Base-by-base conservation (phyloP, 2,113 vertebrate genomes). In the Malurus cyaneus region DNA sequence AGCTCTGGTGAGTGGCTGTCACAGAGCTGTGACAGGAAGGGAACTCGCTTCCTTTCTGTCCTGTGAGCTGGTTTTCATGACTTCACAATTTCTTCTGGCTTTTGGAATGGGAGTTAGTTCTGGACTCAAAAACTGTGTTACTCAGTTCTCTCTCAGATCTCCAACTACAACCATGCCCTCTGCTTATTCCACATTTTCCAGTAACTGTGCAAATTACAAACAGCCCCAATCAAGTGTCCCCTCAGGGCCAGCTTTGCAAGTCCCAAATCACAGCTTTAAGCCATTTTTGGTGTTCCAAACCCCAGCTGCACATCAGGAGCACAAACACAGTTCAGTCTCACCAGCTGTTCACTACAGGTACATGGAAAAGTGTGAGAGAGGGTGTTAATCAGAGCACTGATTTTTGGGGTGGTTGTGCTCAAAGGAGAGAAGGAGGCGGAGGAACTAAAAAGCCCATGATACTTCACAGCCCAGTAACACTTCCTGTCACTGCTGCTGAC, bases 121-220 rank as follows among this genome's bases (percentile, higher is more conserved):
- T 54, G 86, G 49, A 66, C 47, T 36, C 20, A 0, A 3, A 24
- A 56, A 67, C 44, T 42, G 8, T 36, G n/a, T 56, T 64, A 25
- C 2, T 80, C 47, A 15, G 12, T 24, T 24, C 23, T 34, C 54
- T 49, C 14, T n/a, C n/a, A 66, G 34, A 18, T 41, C 36, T 85
- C 36, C 25, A 13, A 34, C 31, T 34, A 61, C 31, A 62, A 9
- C 12, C 24, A 18, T 13, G 4, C 34, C 4, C 28, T 0, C 0
- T 17, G 18, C 16, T 17, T 57, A 71, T 59, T 44, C 65, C 69
- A 4, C 7, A 3, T 46, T 49, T 59, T 32, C 32, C 44, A 60
- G 2, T 11, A 16, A 26, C 42, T 7, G 8, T 12, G 4, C 7
- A 21, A 57, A 19, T 65, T 72, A 16, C 6, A 46, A 71, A 26